A percentile compares a stretch with the other conserved stretches of the same genome.
Evolutionary conservation across 2,113 vertebrate genomes (phyloP).

Genomic region (Corapipo altera): DNA sequence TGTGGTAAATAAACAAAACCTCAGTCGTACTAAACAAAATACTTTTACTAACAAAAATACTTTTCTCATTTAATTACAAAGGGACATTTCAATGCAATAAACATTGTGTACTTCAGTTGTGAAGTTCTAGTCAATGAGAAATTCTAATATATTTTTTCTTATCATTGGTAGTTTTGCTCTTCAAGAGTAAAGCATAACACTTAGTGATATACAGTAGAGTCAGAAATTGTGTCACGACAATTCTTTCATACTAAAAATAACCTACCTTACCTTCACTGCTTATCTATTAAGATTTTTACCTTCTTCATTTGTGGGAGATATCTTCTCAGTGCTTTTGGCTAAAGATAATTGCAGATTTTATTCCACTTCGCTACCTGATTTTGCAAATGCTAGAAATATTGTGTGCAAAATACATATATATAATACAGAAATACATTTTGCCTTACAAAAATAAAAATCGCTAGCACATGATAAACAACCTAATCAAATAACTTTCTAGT

Average conservation of each 20-base stretch:
- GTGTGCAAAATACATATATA: not conserved
- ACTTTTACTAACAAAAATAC: not conserved
- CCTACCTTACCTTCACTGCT: not conserved
- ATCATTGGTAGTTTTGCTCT: not conserved
- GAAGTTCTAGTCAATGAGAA: not conserved
- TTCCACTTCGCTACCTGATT: not conserved
- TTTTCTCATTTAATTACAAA: not conserved
- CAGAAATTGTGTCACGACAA: not conserved
- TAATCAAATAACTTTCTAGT: not conserved
- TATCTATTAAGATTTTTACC: not conserved
- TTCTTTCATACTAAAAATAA: not conserved
- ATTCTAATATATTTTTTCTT: not conserved
- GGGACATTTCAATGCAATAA: not conserved
- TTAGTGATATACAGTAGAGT: not conserved
- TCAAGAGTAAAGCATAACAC: not conserved
- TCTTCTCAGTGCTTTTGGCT: not conserved
- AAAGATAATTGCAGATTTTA: not conserved
- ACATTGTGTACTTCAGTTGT: not conserved
- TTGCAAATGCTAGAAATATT: not conserved
- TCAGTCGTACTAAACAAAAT: not conserved
- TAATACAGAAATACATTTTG: not conserved
- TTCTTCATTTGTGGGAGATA: not conserved
- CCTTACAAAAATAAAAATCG: not conserved
- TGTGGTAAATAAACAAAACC: not conserved
- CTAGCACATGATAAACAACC: not conserved